Evolutionary conservation across 2,888 invertebrate genomes (phyloP), one percentile per base, ranked within the genome.

Genomic region (Drymonia ruficornis): DNA sequence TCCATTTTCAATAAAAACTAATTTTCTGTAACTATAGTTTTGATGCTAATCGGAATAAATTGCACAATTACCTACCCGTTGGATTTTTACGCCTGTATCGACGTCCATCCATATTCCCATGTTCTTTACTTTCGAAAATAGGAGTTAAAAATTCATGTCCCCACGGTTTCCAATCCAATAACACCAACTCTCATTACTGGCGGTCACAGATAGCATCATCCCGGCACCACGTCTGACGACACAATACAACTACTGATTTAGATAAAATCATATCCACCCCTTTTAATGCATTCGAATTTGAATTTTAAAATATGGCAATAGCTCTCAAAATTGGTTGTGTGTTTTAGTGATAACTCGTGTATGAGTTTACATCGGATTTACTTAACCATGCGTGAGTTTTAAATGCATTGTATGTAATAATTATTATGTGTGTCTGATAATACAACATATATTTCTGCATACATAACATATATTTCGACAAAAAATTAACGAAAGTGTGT

Each of bases 181-280:
- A 84, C 84, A 87, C 80, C 79, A 82, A 83, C 70, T 83, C 84
- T 87, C 86, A 84, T 87, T 87, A 88, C 85, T 80, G 82, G 83
- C 80, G 79, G 81, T 74, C 65, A 62, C 72, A 66, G 86, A 89
- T 87, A 87, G 78, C 61, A 87, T 87, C 89, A 80, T 71, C 78
- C 79, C 78, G 29, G 51, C 50, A 48, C 53, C 60, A 63, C 55
- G 66, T 79, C n/a, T n/a, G n/a, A n/a, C n/a, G n/a, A n/a, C 77
- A 81, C 80, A 81, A 79, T 81, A 75, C 76, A 76, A 63, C 67
- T 71, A 68, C 65, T 69, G 65, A 71, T 70, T 72, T 71, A 59
- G 63, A 72, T 75, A 80, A 72, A 72, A 66, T 56, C 67, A 53
- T 65, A 76, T 63, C 57, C 13, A 48, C 62, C 57, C 42, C 47